Evolutionary conservation across 2,113 vertebrate species (phyloP).

Genomic region (Antennarius striatus): DNA sequence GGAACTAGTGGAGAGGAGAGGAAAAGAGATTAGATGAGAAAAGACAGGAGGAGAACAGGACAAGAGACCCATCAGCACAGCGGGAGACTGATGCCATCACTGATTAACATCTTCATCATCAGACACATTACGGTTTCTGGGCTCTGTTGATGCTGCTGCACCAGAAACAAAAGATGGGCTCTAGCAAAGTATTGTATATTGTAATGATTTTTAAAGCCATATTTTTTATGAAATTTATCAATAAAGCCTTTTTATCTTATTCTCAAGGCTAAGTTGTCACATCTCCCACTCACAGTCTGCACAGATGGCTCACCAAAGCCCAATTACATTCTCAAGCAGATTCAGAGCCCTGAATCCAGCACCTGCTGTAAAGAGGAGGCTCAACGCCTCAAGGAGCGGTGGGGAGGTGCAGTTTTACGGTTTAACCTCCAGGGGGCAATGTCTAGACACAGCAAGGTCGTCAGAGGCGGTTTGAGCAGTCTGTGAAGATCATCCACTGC

Average conservation of each 20-base stretch:
- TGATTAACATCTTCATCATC: slow-evolving; percentile 41
- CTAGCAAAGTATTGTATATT: background rate
- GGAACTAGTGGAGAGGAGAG: background rate
- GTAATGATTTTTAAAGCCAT: background rate
- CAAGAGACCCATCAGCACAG: slow-evolving; percentile 31
- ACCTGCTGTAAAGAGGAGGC: too few relatives aligned
- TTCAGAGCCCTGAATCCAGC: slow-evolving; percentile 2
- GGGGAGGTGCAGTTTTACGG: too few relatives aligned
- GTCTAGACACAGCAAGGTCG: background rate
- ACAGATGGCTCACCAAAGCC: slow-evolving; percentile 13
- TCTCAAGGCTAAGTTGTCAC: background rate
- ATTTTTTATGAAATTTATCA: background rate
- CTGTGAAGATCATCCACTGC: too few relatives aligned
- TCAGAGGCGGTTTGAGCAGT: too few relatives aligned
- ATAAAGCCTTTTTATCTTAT: too few relatives aligned
- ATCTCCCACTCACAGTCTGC: slow-evolving; percentile 5
- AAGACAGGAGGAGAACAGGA: slow-evolving; percentile 29
- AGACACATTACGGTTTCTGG: slow-evolving; percentile 10
- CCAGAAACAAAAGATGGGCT: background rate
- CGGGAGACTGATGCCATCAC: slow-evolving; percentile 34
- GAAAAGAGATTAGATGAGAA: slow-evolving; percentile 20
- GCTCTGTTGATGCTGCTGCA: background rate
- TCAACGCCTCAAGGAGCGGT: too few relatives aligned
- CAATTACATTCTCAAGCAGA: background rate
- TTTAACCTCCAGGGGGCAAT: slow-evolving; percentile 48